Base-by-base conservation (phyloP, 2,113 vertebrate genomes). In the Callospermophilus lateralis region DNA sequence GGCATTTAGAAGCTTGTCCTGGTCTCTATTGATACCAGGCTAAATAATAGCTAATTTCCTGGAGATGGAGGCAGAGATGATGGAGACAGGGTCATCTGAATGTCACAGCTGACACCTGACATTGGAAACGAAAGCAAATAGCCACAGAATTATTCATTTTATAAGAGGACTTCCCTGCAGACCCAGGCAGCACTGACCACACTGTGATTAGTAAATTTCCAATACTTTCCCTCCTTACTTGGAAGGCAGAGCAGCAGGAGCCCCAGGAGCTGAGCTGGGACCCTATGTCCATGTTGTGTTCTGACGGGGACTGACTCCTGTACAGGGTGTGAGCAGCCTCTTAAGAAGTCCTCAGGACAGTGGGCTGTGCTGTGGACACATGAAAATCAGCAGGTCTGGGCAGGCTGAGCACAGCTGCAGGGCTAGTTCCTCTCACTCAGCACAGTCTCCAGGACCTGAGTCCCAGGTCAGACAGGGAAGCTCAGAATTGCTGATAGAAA, bases 41-140 rank as follows among this genome's bases (percentile, higher is more conserved):
- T n/a, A n/a, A n/a, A n/a, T n/a, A n/a, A n/a, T n/a, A n/a, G n/a
- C n/a, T n/a, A n/a, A 0, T 92, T 72, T 73, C 83, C 78, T 53
- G 16, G 26, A 39, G 55, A 70, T 30, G 22, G 77, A 34, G 72
- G 34, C 2, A 93, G 17, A 1, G 37, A 86, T 4, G 34, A 10
- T 81, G 94, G 85, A 55, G 84, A 83, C 78, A 94, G 95, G 42
- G 72, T 95, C 78, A 93, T 39, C 45, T 63, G 28, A 34, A 92
- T 55, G 15, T 90, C 32, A 13, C 97, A 95, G 24, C 10, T 48
- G 48, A 79, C 53, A 5, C 34, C 88, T 96, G 26, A 20, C 17
- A 58, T 11, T 17, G 48, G 28, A 42, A 72, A 86, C 6, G 53
- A 73, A 55, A 68, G 39, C 12, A 39, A 55, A 77, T 26, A 45